Base-by-base conservation (phyloP, 2,888 invertebrate genomes). In the Octonoba sinensis region DNA sequence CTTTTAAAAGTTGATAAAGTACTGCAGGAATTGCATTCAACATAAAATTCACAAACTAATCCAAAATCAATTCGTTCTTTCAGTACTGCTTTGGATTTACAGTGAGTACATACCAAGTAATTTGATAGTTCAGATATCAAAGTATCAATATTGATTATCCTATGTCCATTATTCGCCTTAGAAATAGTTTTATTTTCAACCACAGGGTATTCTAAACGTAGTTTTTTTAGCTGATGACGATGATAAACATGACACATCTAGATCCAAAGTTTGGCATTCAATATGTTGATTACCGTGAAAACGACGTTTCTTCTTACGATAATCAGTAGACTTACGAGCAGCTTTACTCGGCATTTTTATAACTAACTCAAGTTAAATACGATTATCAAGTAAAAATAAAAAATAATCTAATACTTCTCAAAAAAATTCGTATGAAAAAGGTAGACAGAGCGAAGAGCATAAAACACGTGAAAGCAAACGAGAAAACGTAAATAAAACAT, bases 61-160 rank as follows among this genome's bases (percentile, higher is more conserved):
- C 54, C 54, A 54, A 54, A 54, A 54, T n/a, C 54, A 54, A 54
- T 54, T 54, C n/a, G n/a, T n/a, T n/a, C n/a, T n/a, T n/a, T n/a
- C n/a, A n/a, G n/a, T n/a, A 54, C 54, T 54, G 54, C 54, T 54
- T 54, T 54, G 54, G 11, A 54, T 18, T 54, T 54, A 54, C 54
- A 54, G 54, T 54, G 16, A 54, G 8, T 54, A 54, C 54, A 54
- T 11, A 54, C 16, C 16, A 54, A 54, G 54, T 11, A 54, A 54
- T 54, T 54, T 54, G 54, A 54, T 18, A 54, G 54, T 54, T 54
- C 54, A 54, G 6, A 54, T 54, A 54, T 54, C 54, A 54, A 54
- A 54, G 54, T 54, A 54, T 54, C 54, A 54, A 54, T 15, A 54
- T 54, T 54, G 18, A 54, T 54, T 54, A 54, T 54, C 16, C 54